A percentile compares a stretch with the other conserved stretches of the same genome.
Conservation (phyloP, 2,888 invertebrate genomes). For the Orthosia gracilis region DNA sequence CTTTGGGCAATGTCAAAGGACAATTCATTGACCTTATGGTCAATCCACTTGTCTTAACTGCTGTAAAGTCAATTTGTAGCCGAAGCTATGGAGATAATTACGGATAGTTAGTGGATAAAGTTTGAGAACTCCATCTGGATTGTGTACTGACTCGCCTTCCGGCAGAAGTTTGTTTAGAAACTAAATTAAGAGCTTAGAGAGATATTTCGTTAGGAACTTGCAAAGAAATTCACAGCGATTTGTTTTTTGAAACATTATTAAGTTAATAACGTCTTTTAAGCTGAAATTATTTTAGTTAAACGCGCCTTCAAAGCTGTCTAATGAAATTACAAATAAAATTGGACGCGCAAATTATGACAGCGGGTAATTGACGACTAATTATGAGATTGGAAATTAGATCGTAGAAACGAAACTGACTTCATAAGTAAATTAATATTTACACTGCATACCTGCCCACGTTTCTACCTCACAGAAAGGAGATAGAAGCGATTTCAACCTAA, state of each 20-base stretch:
- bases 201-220: constrained; percentile 50
- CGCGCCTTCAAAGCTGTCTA: constrained; percentile 4
- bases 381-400: constrained; percentile 42
- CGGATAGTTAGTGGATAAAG: constrained; percentile 45
- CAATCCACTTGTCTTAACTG: constrained; percentile 53
- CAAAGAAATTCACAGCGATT: constrained; percentile 42
- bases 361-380: constrained; percentile 45
- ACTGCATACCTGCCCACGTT: constrained; percentile 10
- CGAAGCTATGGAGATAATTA: constrained; percentile 59
- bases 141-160: constrained; percentile 46
- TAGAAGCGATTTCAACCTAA: constrained; percentile 41
- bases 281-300: constrained; percentile 17
- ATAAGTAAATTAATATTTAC: constrained; percentile 21
- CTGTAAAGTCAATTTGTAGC: constrained; percentile 53
- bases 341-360: constrained; percentile 18
- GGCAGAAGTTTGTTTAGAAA: constrained; percentile 56
- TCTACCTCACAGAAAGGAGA: constrained; percentile 8
- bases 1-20: constrained; percentile 59
- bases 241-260: constrained; percentile 51
- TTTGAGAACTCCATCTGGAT: constrained; percentile 58
- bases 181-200: constrained; percentile 53
- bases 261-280: constrained; percentile 40
- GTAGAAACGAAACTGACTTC: constrained; percentile 17
- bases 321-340: constrained; percentile 25
- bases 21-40: constrained; percentile 61